These are phyloP conservation scores for Brachionichthys hirsutus DNA, from an alignment of 2,113 vertebrate species.

Conservation along the genomic window DNA sequence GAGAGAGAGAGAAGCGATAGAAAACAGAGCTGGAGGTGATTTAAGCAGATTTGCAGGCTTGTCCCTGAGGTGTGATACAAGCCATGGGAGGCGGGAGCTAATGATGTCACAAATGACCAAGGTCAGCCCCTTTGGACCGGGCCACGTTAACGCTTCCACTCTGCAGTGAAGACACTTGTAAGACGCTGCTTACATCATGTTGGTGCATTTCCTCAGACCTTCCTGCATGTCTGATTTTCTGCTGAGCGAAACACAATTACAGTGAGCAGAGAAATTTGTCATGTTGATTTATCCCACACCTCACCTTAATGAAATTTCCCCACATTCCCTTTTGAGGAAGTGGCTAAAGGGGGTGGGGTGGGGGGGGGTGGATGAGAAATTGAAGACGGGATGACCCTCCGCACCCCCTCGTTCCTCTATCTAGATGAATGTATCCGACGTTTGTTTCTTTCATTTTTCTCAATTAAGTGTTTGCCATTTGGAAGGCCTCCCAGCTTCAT, in stretches of 20 bases:
- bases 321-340: constrained; percentile 58
- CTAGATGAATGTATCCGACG: constrained; percentile 70
- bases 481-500: constrained; percentile 65
- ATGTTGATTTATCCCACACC: constrained; percentile 70
- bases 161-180: constrained; percentile 3
- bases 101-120: constrained; percentile 69
- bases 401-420: constrained; percentile 28
- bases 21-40: constrained; percentile 18
- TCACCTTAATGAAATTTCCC: constrained; percentile 72
- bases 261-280: constrained; percentile 64
- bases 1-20: constrained; percentile 7
- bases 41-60: constrained; percentile 28
- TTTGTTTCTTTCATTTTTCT: constrained; percentile 71
- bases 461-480: constrained; percentile 74
- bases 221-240: constrained; percentile 50
- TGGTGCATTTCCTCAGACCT: background rate
- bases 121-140: constrained; percentile 45
- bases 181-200: background rate
- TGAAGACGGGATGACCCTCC: constrained; percentile 44
- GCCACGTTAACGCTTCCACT: constrained; percentile 31
- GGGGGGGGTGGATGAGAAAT: constrained; percentile 27
- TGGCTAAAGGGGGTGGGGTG: constrained; percentile 35
- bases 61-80: constrained; percentile 44
- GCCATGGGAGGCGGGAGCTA: constrained; percentile 26
- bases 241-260: constrained; percentile 73